Percentiles rank a stretch among this genome's conserved stretches.
These are phyloP conservation scores for Mastacembelus armatus DNA, from an alignment of 2,797 vertebrate genomes.

Conservation along the genomic window DNA sequence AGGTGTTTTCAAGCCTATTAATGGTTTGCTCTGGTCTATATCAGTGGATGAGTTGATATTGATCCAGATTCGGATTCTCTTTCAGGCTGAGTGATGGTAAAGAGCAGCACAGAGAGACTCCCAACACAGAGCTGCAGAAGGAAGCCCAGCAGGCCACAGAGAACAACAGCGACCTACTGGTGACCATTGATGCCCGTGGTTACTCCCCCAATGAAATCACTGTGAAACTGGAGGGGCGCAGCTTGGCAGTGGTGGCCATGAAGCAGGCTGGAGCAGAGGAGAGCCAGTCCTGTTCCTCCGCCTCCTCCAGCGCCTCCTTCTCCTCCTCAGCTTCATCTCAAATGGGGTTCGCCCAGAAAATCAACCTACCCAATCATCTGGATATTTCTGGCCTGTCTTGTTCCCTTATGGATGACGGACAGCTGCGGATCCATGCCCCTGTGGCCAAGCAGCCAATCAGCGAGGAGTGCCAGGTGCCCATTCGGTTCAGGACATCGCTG, in stretches of 20 bases:
- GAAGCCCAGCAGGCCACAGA: slow-evolving; percentile 23
- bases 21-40: neutral
- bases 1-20: neutral
- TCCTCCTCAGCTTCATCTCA: slow-evolving; percentile 43
- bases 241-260: slow-evolving; percentile 75
- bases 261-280: slow-evolving; percentile 67
- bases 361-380: slow-evolving; percentile 76
- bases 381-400: slow-evolving; percentile 78
- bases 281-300: slow-evolving; percentile 60
- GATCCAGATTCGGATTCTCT: slow-evolving; percentile 14
- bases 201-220: slow-evolving; percentile 80
- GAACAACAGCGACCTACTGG: slow-evolving; percentile 55
- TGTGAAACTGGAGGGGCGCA: slow-evolving; percentile 78
- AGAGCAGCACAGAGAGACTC: slow-evolving; percentile 31
- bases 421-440: slow-evolving; percentile 76
- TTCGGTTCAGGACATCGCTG: slow-evolving; percentile 76
- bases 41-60: neutral
- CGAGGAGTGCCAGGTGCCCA: slow-evolving; percentile 58
- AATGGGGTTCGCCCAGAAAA: slow-evolving; percentile 69
- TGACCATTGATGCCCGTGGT: slow-evolving; percentile 77
- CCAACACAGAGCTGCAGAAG: slow-evolving; percentile 31
- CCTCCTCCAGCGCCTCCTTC: slow-evolving; percentile 54
- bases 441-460: slow-evolving; percentile 41
- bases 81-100: slow-evolving; percentile 32
- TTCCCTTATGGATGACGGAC: slow-evolving; percentile 77